phyloP scores from a whole-genome alignment of 1,140 invertebrate species.

The Idris sp. region DNA sequence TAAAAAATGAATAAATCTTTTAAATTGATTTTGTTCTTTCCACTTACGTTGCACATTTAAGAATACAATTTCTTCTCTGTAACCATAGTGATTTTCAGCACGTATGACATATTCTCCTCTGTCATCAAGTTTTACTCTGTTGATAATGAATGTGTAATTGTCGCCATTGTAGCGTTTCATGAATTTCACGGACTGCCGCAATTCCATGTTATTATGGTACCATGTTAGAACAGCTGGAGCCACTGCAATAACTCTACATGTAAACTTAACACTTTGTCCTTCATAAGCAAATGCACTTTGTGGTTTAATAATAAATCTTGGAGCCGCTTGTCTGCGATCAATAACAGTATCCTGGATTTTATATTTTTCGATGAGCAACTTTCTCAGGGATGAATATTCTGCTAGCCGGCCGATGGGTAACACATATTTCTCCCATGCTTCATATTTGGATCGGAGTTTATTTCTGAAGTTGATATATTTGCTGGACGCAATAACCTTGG shows the following conservation, averaged over 20 bases:
- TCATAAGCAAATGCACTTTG: slow-evolving; percentile 97
- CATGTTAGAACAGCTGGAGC: slow-evolving; percentile 96
- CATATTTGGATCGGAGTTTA: slow-evolving; percentile 89
- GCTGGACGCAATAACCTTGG: slow-evolving; percentile 87
- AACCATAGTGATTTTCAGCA: slow-evolving; percentile 98
- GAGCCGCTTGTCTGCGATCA: slow-evolving; percentile 97
- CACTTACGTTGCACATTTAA: slow-evolving; percentile 94
- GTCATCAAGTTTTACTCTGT: slow-evolving; percentile 95
- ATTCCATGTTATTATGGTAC: slow-evolving; percentile 94
- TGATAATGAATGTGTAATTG: slow-evolving; percentile 98
- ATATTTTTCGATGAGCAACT: slow-evolving; percentile 97
- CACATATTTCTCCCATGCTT: slow-evolving; percentile 94
- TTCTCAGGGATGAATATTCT: slow-evolving; percentile 98
- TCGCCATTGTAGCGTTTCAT: slow-evolving; percentile 98
- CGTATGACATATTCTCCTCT: slow-evolving; percentile 98
- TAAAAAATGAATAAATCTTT: too few species aligned
- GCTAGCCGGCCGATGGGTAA: slow-evolving; percentile 97
- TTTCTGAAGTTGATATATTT: slow-evolving; percentile 93
- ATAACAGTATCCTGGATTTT: slow-evolving; percentile 97
- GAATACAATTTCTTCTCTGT: slow-evolving; percentile 96
- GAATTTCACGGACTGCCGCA: slow-evolving; percentile 98
- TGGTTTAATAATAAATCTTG: slow-evolving; percentile 97
- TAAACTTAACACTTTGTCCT: slow-evolving; percentile 98
- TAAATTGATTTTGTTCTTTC: background rate
- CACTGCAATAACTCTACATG: slow-evolving; percentile 96